Evolutionary conservation across 1,140 invertebrate species (phyloP).

Genomic region (Drosophila cardini): DNA sequence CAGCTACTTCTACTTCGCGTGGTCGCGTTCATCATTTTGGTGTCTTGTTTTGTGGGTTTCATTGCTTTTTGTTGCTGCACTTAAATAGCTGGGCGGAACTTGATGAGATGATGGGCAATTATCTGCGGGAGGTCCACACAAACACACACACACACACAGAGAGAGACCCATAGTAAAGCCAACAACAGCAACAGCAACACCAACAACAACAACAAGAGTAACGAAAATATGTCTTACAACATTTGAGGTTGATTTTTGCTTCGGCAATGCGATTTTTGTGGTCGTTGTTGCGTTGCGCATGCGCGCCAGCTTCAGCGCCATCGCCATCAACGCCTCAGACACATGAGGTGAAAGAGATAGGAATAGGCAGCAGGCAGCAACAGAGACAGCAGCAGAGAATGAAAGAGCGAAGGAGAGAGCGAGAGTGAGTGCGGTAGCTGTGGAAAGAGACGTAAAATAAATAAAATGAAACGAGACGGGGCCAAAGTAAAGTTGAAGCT

Average conservation of each 20-base stretch:
- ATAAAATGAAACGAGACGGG: constrained; percentile 23
- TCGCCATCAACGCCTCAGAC: constrained; percentile 86
- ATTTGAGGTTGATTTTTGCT: constrained; percentile 35
- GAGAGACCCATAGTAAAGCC: constrained; percentile 45
- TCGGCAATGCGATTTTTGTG: constrained; percentile 72
- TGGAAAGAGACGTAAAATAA: constrained; percentile 20
- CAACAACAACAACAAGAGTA: constrained; percentile 60
- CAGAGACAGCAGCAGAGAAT: constrained; percentile 22
- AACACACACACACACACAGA: neutral
- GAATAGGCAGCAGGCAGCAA: neutral
- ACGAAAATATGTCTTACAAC: constrained; percentile 78
- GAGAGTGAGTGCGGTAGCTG: neutral
- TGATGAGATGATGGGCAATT: constrained; percentile 84
- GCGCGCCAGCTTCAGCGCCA: constrained; percentile 85
- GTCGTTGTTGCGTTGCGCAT: constrained; percentile 72
- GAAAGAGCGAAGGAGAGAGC: constrained; percentile 3
- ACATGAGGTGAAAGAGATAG: constrained; percentile 30
- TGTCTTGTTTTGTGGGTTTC: constrained; percentile 82
- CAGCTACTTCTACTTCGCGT: constrained; percentile 79
- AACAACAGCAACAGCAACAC: constrained; percentile 58
- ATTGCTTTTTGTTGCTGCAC: constrained; percentile 68
- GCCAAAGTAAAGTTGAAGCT: constrained; percentile 1
- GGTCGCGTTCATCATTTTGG: constrained; percentile 82
- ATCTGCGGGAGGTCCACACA: constrained; percentile 81
- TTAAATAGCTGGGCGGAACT: constrained; percentile 83